Base-by-base conservation (phyloP, 2,888 invertebrate genomes). In the Dyspetes luteomarginatus region DNA sequence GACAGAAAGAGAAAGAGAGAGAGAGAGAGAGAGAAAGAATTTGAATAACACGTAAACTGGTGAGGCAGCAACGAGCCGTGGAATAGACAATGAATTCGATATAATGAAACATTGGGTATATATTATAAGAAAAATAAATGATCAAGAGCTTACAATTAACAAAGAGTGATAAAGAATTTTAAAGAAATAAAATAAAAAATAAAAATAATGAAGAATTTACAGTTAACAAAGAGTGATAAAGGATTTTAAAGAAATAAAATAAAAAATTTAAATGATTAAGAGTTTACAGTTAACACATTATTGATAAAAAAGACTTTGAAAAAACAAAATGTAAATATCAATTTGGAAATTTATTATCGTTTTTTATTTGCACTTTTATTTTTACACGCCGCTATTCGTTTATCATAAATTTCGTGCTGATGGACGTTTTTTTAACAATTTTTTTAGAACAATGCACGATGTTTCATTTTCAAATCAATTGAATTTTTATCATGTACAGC, bases 21-120 rank as follows among this genome's bases (percentile, higher is more conserved):
- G 36, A 36, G 36, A 36, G 36, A 36, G 12, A 36, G 36, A 36
- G 36, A 36, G 9, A 12, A 36, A 7, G 36, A 52, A 64, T 58
- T 73, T 68, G 36, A 78, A 73, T 78, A 62, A 73, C 62, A 68
- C 15, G 60, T 62, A 67, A 73, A 73, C 52, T 7, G 17, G 17
- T n/a, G 56, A 17, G 19, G 41, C 50, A 56, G 45, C 36, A 26
- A 7, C 15, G n/a, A 48, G 9, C 7, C 12, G 19, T 24, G 36
- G 67, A 72, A 67, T 60, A 26, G 36, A 55, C 52, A 55, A 45
- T 55, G 67, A 62, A 73, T 73, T 67, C 55, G 62, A 68, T 73
- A n/a, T n/a, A 73, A 78, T 48, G 55, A 62, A 68, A 50, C 68
- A 43, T 55, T n/a, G 60, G 22, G 36, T 15, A 60, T 28, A 50